Percentiles rank a stretch among this genome's conserved stretches.
These are phyloP conservation scores for Leptothorax acervorum DNA, from an alignment of 2,888 invertebrate genomes.

Conservation along the genomic window DNA sequence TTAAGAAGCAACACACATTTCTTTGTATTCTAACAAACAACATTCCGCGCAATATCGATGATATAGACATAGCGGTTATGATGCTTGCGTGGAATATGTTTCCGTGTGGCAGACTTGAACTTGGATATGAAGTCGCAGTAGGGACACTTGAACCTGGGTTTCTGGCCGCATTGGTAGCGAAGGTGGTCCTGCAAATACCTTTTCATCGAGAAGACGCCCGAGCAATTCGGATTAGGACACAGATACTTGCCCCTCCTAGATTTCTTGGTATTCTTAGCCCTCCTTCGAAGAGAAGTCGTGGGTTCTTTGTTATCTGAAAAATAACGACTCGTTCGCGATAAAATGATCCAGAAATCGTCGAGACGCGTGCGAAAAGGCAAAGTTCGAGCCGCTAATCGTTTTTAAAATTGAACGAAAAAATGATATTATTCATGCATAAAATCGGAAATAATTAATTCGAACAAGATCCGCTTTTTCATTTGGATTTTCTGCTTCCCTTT, in stretches of 20 bases:
- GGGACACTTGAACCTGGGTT: too few species aligned
- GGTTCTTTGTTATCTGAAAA: conserved; percentile 62
- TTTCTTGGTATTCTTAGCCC: conserved; percentile 54
- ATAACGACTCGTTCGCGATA: conserved; percentile 60
- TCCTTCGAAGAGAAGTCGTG: neutral
- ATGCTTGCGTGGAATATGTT: neutral
- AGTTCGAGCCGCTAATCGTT: neutral
- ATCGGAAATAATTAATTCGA: neutral
- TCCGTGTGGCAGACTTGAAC: neutral
- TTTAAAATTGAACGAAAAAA: neutral
- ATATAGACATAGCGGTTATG: too few species aligned
- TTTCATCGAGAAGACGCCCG: too few species aligned
- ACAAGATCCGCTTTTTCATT: neutral
- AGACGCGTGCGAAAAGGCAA: neutral
- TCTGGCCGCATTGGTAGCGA: too few species aligned
- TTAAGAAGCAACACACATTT: too few species aligned
- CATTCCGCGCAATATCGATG: too few species aligned
- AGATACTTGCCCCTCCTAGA: neutral
- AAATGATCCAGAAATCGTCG: conserved; percentile 20
- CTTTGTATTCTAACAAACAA: too few species aligned
- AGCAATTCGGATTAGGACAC: too few species aligned
- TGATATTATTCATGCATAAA: neutral
- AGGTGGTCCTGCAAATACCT: neutral
- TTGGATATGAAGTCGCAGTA: too few species aligned
- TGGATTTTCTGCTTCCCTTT: neutral